phyloP scores from a whole-genome alignment of 2,113 vertebrate genomes.

The Chrysochloris asiatica region DNA sequence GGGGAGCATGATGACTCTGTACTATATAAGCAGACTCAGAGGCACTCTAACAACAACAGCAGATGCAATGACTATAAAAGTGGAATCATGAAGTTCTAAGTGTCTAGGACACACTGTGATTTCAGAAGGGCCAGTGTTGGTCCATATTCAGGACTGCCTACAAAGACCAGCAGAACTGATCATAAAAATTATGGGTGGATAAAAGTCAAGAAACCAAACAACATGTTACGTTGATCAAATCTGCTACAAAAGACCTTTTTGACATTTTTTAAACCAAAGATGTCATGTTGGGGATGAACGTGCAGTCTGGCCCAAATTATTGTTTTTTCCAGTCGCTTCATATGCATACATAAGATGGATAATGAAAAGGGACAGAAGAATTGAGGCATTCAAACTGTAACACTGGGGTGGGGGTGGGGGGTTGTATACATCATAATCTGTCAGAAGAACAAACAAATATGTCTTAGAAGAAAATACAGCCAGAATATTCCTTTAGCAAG shows the following conservation, averaged over 20 bases:
- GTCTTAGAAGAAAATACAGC: not conserved
- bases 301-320: not conserved
- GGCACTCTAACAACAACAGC: too few relatives aligned
- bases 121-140: not conserved
- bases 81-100: too few relatives aligned
- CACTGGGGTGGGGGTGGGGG: too few relatives aligned
- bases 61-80: too few relatives aligned
- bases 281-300: not conserved
- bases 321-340: not conserved
- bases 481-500: not conserved
- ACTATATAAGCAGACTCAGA: too few relatives aligned
- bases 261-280: not conserved
- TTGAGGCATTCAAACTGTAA: not conserved
- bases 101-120: too few relatives aligned
- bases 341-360: not conserved
- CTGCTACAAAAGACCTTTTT: not conserved
- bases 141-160: too few relatives aligned
- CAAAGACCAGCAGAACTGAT: too few relatives aligned
- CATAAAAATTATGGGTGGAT: not conserved
- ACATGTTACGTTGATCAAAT: not conserved
- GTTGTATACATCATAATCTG: not conserved
- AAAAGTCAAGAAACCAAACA: not conserved
- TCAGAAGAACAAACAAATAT: not conserved
- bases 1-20: too few relatives aligned
- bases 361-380: not conserved